These are phyloP conservation scores for Cynocephalus volans DNA, from an alignment of 2,113 vertebrate genomes.

Conservation along the genomic window DNA sequence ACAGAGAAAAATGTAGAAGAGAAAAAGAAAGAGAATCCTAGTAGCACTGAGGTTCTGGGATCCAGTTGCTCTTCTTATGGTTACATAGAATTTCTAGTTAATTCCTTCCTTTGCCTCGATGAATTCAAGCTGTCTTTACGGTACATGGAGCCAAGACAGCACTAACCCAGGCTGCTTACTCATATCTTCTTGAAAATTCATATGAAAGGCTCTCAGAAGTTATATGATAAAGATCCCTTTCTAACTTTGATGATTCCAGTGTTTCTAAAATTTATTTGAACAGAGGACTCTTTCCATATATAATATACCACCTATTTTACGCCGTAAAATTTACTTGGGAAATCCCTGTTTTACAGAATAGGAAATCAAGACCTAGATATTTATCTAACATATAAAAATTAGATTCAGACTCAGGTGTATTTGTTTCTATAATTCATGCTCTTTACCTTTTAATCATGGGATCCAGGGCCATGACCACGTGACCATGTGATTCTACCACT, in stretches of 20 bases:
- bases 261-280: constrained; percentile 10
- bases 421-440: background rate
- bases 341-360: background rate
- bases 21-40: too few species aligned
- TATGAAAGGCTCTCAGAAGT: background rate
- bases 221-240: background rate
- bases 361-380: background rate
- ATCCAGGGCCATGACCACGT: background rate
- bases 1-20: background rate
- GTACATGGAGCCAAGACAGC: background rate
- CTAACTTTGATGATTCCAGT: background rate
- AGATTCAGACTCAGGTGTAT: background rate
- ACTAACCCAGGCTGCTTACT: background rate
- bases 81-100: background rate
- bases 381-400: background rate
- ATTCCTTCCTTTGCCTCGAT: background rate
- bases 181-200: background rate
- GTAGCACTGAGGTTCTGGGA: background rate
- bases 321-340: background rate
- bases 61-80: background rate
- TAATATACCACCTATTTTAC: background rate
- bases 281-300: background rate
- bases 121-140: background rate
- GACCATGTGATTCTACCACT: background rate
- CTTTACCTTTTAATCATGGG: background rate